Base-by-base conservation (phyloP, 1,140 invertebrate species). In the Drosophila tsacasi region DNA sequence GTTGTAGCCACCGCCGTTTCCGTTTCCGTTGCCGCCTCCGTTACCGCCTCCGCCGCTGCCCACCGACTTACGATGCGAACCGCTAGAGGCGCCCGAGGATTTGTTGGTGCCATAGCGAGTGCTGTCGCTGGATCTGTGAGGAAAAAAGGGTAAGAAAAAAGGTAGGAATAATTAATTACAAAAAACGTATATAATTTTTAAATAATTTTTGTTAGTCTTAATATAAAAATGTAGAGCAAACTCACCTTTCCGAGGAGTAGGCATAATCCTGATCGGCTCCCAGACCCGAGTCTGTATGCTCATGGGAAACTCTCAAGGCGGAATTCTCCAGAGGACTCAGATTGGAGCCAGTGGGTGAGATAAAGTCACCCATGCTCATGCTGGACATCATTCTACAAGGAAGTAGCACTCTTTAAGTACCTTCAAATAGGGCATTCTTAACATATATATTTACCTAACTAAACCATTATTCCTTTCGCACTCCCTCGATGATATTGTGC, bases 191-290 rank as follows among this genome's bases (percentile, higher is more conserved):
- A 17, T 3, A 39, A 0, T 39, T n/a, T 4, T 12, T 25, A 23
- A 17, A 7, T 0, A n/a, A 5, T 5, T 57, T 3, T 4, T 4
- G 1, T 13, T 27, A 9, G 10, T 13, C 15, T 19, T 9, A 44
- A 13, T 63, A 0, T 23, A 2, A 13, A 52, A 59, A 59, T 15
- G 1, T 1, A 44, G 9, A 27, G 0, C 13, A 1, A 37, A 23
- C 44, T 67, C 75, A 95, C 95, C 95, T 94, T 87, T 95, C 95
- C 21, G 94, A 95, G 50, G 94, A 95, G 90, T 95, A 95, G 7
- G 94, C 94, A 85, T 95, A 95, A 71, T 96, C 95, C 89, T 95
- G 95, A 92, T 96, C 95, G n/a, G 94, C 95, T 30, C 95, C 95
- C 2, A 96, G 90, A 3, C 95, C 95, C 1, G 95, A 96, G 87